Base-by-base conservation (phyloP, 2,888 invertebrate species). In the Sinodicranocentrus sp. region DNA sequence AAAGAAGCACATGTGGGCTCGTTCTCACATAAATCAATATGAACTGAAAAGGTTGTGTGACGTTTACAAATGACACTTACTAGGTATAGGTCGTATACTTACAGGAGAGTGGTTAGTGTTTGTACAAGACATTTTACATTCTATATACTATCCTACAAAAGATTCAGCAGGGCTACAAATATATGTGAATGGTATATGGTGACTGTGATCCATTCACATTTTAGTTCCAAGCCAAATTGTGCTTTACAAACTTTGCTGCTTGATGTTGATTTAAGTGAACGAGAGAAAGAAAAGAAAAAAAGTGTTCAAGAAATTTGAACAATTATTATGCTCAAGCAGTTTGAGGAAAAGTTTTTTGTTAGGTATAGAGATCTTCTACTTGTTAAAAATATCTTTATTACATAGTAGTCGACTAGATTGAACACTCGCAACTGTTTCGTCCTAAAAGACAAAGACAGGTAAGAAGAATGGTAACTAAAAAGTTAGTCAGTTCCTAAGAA, bases 371-470 rank as follows among this genome's bases (percentile, higher is more conserved):
- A 19, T 59, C 10, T 59, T 6, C 1, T 59, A 59, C 19, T 52
- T 26, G 65, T 68, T 71, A 54, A n/a, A 59, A 52, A 54, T 77
- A 43, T 67, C 39, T 59, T 43, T 52, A 25, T 39, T 68, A 82
- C 65, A 79, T 63, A 28, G 17, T 52, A 52, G 44, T 68, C 79
- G 84, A 87, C 87, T 87, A 87, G 87, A 87, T 85, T 87, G 87
- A 87, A 87, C 87, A 87, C 87, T 87, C 87, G 85, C 85, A 87
- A 87, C 82, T 85, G 82, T 84, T 78, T 67, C 28, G 84, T 77
- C 85, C 76, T 83, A 63, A 77, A 67, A 67, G 85, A 85, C 82
- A 65, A 43, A 65, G 43, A 82, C 84, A 86, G 80, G 68, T 82
- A 71, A 77, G 67, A 78, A 71, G 71, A 83, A 77, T 61, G 54